Evolutionary conservation across 2,797 vertebrate genomes (phyloP).

Genomic region (Apogon talboti): DNA sequence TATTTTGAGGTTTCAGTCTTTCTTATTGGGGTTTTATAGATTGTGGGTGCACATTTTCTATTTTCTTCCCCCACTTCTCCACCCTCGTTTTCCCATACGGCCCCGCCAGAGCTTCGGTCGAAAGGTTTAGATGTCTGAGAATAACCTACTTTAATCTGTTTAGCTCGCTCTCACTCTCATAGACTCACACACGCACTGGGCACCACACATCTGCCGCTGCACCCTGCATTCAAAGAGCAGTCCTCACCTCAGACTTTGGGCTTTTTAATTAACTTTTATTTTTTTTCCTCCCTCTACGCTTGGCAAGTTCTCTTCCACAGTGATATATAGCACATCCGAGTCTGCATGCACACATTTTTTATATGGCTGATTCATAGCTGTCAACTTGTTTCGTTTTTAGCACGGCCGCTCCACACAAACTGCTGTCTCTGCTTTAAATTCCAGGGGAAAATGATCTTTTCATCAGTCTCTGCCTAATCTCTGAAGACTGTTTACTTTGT

Average conservation of each 20-base stretch:
- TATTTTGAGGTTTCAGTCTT: constrained; percentile 52
- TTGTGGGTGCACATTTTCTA: constrained; percentile 47
- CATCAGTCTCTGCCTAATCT: constrained; percentile 24
- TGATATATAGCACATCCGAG: constrained; percentile 57
- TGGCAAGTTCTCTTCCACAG: constrained; percentile 39
- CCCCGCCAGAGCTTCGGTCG: constrained; percentile 55
- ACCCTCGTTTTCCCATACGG: constrained; percentile 51
- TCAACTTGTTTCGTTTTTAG: constrained; percentile 42
- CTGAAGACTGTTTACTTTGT: constrained; percentile 10
- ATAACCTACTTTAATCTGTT: constrained; percentile 75
- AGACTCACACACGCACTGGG: constrained; percentile 14
- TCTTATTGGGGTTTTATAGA: constrained; percentile 67
- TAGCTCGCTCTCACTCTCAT: constrained; percentile 45
- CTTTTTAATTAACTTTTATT: constrained; percentile 78
- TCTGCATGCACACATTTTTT: constrained; percentile 45
- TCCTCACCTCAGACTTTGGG: constrained; percentile 67
- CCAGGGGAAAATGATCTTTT: constrained; percentile 11
- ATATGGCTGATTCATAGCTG: constrained; percentile 43
- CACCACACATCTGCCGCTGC: constrained; percentile 73
- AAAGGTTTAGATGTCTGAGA: constrained; percentile 76
- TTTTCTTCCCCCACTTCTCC: constrained; percentile 46
- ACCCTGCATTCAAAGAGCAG: constrained; percentile 65
- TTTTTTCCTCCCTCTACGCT: constrained; percentile 31
- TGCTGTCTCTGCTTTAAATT: constrained; percentile 41
- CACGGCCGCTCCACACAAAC: constrained; percentile 26